Percentiles rank a stretch among this genome's conserved stretches.
phyloP scores from a whole-genome alignment of 2,888 invertebrate species.

The Parnassius glacialis region DNA sequence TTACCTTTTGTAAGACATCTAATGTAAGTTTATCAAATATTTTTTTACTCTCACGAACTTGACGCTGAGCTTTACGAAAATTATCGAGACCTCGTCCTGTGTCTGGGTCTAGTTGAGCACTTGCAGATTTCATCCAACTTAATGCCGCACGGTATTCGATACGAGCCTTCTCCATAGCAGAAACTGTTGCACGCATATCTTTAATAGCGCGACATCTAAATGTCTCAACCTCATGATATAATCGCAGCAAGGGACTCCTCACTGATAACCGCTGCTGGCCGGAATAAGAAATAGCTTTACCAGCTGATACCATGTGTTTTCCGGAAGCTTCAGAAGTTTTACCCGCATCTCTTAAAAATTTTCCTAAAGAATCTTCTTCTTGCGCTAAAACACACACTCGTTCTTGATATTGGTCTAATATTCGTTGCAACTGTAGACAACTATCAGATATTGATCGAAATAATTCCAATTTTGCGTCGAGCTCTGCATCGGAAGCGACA shows the following conservation, averaged over 20 bases:
- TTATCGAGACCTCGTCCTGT: conserved; percentile 96
- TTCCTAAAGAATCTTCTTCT: conserved; percentile 96
- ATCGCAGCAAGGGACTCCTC: conserved; percentile 90
- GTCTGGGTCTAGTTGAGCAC: conserved; percentile 97
- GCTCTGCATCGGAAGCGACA: conserved; percentile 96
- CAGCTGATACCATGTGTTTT: conserved; percentile 81
- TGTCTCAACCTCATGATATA: conserved; percentile 98
- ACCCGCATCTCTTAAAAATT: conserved; percentile 96
- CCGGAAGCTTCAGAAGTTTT: conserved; percentile 93
- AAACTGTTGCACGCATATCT: conserved; percentile 94
- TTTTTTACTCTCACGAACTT: conserved; percentile 89
- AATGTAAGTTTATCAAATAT: conserved; percentile 96
- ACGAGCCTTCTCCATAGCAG: conserved; percentile 96
- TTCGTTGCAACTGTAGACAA: conserved; percentile 91
- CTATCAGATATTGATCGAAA: conserved; percentile 96
- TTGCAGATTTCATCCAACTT: conserved; percentile 99
- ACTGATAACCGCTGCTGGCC: conserved; percentile 96
- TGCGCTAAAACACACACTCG: conserved; percentile 94
- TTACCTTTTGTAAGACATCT: conserved; percentile 96
- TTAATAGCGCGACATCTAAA: conserved; percentile 96
- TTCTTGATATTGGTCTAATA: conserved; percentile 96
- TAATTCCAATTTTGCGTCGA: conserved; percentile 97
- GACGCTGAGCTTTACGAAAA: conserved; percentile 94
- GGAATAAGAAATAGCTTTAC: conserved; percentile 92
- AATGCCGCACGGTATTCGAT: conserved; percentile 97